phyloP scores from a whole-genome alignment of 2,797 vertebrate genomes.

The Hoplostethus atlanticus region DNA sequence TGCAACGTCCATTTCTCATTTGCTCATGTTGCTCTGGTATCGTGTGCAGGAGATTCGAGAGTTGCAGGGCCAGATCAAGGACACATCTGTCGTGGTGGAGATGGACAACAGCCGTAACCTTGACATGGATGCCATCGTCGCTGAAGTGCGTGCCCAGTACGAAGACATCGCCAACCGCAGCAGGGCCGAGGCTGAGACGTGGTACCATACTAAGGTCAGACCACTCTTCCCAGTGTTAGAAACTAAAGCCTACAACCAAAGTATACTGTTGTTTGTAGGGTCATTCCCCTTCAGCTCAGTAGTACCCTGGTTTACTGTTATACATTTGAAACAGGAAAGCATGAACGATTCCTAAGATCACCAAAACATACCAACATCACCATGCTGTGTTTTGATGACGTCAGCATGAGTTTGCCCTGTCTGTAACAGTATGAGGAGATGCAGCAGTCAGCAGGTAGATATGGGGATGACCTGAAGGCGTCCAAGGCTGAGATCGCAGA shows the following conservation, averaged over 20 bases:
- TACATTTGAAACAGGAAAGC: background rate
- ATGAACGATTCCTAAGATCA: too few relatives aligned
- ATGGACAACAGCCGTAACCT: slow-evolving; percentile 90
- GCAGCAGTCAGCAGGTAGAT: slow-evolving; percentile 77
- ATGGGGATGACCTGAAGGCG: slow-evolving; percentile 78
- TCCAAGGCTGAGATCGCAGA: slow-evolving; percentile 84
- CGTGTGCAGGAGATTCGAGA: slow-evolving; percentile 82
- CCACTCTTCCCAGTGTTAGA: background rate
- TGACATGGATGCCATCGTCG: slow-evolving; percentile 91
- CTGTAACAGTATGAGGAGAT: slow-evolving; percentile 83
- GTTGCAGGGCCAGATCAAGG: slow-evolving; percentile 84
- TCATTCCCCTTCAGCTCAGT: background rate
- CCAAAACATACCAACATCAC: too few relatives aligned
- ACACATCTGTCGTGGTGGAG: slow-evolving; percentile 87
- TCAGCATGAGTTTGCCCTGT: background rate
- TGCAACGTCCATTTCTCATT: background rate
- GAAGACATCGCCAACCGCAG: slow-evolving; percentile 90
- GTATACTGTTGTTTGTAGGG: background rate
- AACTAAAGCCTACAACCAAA: background rate
- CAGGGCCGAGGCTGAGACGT: slow-evolving; percentile 89
- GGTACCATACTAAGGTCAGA: slow-evolving; percentile 89
- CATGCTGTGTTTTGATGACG: background rate
- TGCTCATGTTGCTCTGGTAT: background rate
- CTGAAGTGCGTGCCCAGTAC: slow-evolving; percentile 90
- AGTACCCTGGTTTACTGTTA: background rate